A percentile compares a stretch with the other conserved stretches of the same genome.
These are phyloP conservation scores for Ceratina japonica DNA, from an alignment of 1,140 invertebrate species.

Conservation along the genomic window DNA sequence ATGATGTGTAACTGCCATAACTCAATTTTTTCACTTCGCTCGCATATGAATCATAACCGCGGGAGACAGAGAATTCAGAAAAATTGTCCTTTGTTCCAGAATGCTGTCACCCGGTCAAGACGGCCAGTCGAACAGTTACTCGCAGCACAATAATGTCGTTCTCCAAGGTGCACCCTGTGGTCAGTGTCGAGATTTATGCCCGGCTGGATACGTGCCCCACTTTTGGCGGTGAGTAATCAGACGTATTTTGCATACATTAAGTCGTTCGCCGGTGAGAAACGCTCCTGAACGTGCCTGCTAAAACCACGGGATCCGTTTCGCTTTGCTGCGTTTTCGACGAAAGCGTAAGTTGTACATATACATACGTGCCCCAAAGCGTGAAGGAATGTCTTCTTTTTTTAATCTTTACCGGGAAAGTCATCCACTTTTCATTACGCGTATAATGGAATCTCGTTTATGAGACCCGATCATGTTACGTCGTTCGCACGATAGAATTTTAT, in stretches of 20 bases:
- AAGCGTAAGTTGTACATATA: not conserved
- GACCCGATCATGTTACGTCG: no score
- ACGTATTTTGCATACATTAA: not conserved
- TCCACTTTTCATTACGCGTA: no score
- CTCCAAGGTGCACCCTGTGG: constrained; percentile 76
- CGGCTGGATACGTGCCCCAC: constrained; percentile 75
- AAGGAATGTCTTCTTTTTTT: not conserved
- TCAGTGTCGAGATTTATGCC: constrained; percentile 76
- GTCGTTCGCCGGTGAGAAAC: not conserved
- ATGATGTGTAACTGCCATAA: no score
- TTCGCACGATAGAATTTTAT: no score
- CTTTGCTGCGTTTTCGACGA: not conserved
- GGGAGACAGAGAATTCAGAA: not conserved
- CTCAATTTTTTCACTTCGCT: not conserved
- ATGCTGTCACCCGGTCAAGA: constrained; percentile 73
- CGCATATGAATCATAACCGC: not conserved
- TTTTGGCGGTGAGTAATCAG: constrained; percentile 75
- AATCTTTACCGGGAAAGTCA: no score
- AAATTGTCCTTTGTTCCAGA: constrained; percentile 60
- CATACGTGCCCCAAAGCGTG: no score
- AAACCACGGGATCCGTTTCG: not conserved
- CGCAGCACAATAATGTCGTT: constrained; percentile 67
- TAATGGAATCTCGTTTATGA: no score
- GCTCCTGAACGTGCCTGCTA: not conserved
- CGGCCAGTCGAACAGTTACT: constrained; percentile 64